Conservation (phyloP, 2,888 invertebrate species). For the Napeogenes inachia region DNA sequence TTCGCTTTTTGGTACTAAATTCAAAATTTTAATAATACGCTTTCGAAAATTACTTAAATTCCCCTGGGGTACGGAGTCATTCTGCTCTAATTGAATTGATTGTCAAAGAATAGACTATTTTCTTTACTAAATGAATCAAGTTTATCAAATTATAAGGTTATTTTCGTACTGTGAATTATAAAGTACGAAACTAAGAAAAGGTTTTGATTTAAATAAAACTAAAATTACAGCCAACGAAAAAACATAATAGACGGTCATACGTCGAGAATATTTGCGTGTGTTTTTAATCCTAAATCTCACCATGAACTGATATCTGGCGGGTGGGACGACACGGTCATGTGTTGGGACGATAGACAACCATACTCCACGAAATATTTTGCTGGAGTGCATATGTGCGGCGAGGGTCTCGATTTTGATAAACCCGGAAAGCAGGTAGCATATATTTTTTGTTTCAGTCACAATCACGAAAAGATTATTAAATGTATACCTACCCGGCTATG, state of each 20-base stretch:
- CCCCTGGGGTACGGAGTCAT: no score
- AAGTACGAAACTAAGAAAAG: background rate
- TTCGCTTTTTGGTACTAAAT: no score
- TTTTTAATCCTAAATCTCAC: conserved; percentile 80
- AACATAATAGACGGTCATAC: conserved; percentile 78
- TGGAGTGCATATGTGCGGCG: conserved; percentile 81
- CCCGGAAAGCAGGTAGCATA: conserved; percentile 77
- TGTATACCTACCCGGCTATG: no score
- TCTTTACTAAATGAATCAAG: no score
- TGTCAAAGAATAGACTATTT: no score
- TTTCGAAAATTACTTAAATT: no score
- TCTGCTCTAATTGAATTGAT: no score
- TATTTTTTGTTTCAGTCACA: no score
- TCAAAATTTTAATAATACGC: no score
- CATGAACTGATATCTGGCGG: conserved; percentile 83
- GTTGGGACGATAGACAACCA: conserved; percentile 82
- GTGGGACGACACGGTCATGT: conserved; percentile 81
- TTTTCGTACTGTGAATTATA: background rate
- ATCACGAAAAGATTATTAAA: no score
- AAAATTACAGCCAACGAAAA: conserved; percentile 60
- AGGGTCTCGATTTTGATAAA: conserved; percentile 80
- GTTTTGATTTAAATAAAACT: background rate
- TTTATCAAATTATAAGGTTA: no score
- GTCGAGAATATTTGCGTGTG: conserved; percentile 80
- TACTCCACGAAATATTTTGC: conserved; percentile 76